Conservation (phyloP, 2,113 vertebrate species). For the Hyla sarda region DNA sequence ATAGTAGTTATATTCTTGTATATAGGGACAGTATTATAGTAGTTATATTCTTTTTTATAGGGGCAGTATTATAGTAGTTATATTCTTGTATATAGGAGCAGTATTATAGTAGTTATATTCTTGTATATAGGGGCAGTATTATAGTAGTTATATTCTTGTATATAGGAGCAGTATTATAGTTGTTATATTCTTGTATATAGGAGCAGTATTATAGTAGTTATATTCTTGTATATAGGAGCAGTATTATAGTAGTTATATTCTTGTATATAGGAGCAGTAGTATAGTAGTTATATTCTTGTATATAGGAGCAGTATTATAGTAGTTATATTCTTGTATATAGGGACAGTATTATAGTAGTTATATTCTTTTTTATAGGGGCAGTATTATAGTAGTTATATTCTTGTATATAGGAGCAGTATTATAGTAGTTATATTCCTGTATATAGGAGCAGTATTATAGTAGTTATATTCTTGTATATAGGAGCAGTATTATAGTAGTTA, state of each 20-base stretch:
- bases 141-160: too few relatives aligned
- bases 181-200: neutral
- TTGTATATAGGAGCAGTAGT: neutral
- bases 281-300: slow-evolving; percentile 14
- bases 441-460: neutral
- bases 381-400: neutral
- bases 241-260: slow-evolving; percentile 8
- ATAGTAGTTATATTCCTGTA: too few relatives aligned
- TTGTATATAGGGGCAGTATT: too few relatives aligned
- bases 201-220: neutral
- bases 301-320: slow-evolving; percentile 3
- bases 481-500: slow-evolving; percentile 6
- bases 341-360: too few relatives aligned
- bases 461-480: slow-evolving; percentile 2
- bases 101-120: too few relatives aligned
- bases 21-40: too few relatives aligned
- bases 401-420: neutral
- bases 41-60: too few relatives aligned
- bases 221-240: too few relatives aligned
- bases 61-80: neutral
- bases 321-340: neutral
- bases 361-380: too few relatives aligned
- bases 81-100: neutral
- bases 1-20: too few relatives aligned
- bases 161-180: neutral